Evolutionary conservation across 1,140 invertebrate genomes (phyloP).

Genomic region (Drosophila mayri): DNA sequence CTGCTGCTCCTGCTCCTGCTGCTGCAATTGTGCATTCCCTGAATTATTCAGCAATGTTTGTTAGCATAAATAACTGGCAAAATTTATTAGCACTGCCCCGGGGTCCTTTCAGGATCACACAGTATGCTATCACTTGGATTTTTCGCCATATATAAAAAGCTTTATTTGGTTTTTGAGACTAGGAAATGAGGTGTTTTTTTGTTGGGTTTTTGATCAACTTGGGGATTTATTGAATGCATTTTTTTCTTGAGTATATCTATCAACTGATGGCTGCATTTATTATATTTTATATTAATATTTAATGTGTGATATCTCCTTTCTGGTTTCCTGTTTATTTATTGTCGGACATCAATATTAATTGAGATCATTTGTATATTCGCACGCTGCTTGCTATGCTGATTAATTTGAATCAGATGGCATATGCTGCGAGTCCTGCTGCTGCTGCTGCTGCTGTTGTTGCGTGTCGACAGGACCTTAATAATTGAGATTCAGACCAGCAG

Average conservation of each 20-base stretch:
- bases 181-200: not conserved
- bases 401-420: slow-evolving; percentile 50
- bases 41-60: slow-evolving; percentile 38
- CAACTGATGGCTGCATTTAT: not conserved
- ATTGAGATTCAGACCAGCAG: slow-evolving; percentile 46
- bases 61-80: slow-evolving; percentile 33
- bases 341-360: slow-evolving; percentile 1
- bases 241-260: not conserved
- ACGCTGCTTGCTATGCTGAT: slow-evolving; percentile 3
- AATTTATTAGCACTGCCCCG: slow-evolving; percentile 22
- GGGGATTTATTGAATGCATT: too few species aligned
- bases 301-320: too few species aligned
- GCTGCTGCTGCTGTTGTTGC: slow-evolving; percentile 28
- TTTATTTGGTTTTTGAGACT: not conserved
- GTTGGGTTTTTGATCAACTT: too few species aligned
- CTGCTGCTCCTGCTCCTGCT: not conserved
- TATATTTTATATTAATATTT: too few species aligned
- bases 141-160: not conserved
- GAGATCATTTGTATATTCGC: not conserved
- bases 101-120: not conserved
- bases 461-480: slow-evolving; percentile 77
- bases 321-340: slow-evolving; percentile 1
- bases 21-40: slow-evolving; percentile 33
- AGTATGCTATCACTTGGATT: not conserved
- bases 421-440: not conserved